Evolutionary conservation across 2,797 vertebrate genomes (phyloP), one percentile per base, ranked within the genome.

Genomic region (Yasuhikotakia modesta): DNA sequence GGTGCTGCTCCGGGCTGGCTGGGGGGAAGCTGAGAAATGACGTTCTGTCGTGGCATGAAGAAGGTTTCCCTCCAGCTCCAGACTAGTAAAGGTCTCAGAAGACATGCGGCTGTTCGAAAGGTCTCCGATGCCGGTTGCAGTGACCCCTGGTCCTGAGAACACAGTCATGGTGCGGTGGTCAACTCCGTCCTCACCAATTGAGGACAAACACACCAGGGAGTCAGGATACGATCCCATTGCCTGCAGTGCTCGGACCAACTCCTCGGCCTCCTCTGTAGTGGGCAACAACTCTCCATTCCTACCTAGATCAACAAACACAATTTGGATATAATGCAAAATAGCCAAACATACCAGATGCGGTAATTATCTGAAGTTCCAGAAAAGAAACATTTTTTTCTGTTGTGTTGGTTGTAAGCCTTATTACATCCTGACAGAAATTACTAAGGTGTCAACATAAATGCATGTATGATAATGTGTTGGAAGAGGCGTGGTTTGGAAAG

Each of bases 281-380:
- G 98, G 98, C 80, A 99, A 91, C 60, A 99, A 92, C 80, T 99
- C 98, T 79, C 97, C 98, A 1, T 99, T 99, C 90, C 99, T 99
- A 89, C 96, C 98, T 99, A 83, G 35, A 61, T 16, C 73, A 53
- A 77, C 3, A 82, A 74, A 85, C 11, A 80, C 68, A 90, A 64
- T 32, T 66, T n/a, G 24, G 61, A 73, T 12, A 16, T 65, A 22
- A 13, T 66, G 81, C 72, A 83, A 27, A 82, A 16, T 5, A 27
- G 14, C 55, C 12, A 61, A 21, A 76, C n/a, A 24, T 21, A 78
- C 10, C 5, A 52, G 22, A 64, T 43, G 50, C 24, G 43, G 14
- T 76, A 12, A n/a, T 57, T 60, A 22, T 48, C 3, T 61, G 22
- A 19, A 21, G 1, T 32, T 32, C 30, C 30, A 32, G 30, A 32